These are phyloP conservation scores for Syritta pipiens DNA, from an alignment of 2,888 invertebrate species.

Conservation along the genomic window DNA sequence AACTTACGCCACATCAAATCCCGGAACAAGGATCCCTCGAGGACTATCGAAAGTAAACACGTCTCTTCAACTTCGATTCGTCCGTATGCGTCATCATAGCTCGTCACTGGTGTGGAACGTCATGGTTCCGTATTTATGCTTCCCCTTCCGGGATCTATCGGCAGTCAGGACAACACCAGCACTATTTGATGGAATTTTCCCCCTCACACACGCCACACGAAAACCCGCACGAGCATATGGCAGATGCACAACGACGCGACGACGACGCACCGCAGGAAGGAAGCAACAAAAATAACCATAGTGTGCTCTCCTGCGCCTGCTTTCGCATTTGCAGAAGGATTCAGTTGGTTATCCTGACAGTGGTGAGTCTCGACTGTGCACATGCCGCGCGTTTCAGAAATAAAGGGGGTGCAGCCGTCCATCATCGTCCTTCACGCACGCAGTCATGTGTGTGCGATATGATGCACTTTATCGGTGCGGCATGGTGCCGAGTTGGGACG, in stretches of 20 bases:
- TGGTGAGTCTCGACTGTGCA: constrained; percentile 21
- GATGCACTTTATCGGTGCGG: constrained; percentile 43
- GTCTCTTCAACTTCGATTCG: constrained; percentile 10
- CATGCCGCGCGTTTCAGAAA: constrained; percentile 50
- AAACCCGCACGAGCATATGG: constrained; percentile 55
- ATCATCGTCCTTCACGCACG: constrained; percentile 30
- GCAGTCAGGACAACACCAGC: constrained; percentile 22
- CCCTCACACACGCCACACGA: constrained; percentile 27
- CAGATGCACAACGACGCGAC: constrained; percentile 47
- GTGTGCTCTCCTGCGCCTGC: constrained; percentile 11
- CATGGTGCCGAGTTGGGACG: neutral
- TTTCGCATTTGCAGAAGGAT: constrained; percentile 45
- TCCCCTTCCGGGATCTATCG: constrained; percentile 57
- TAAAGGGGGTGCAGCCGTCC: constrained; percentile 59
- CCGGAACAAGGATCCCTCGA: constrained; percentile 41
- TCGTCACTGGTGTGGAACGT: constrained; percentile 53
- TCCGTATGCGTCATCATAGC: constrained; percentile 18
- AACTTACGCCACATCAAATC: constrained; percentile 30
- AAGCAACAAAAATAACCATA: constrained; percentile 51
- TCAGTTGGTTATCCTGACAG: constrained; percentile 12
- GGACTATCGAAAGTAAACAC: constrained; percentile 57
- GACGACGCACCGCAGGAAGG: constrained; percentile 6
- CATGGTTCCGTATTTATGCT: constrained; percentile 26
- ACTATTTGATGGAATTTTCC: constrained; percentile 61
- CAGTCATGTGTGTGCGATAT: constrained; percentile 37